phyloP scores from a whole-genome alignment of 2,888 invertebrate genomes.

The Didymodactylos carnosus region DNA sequence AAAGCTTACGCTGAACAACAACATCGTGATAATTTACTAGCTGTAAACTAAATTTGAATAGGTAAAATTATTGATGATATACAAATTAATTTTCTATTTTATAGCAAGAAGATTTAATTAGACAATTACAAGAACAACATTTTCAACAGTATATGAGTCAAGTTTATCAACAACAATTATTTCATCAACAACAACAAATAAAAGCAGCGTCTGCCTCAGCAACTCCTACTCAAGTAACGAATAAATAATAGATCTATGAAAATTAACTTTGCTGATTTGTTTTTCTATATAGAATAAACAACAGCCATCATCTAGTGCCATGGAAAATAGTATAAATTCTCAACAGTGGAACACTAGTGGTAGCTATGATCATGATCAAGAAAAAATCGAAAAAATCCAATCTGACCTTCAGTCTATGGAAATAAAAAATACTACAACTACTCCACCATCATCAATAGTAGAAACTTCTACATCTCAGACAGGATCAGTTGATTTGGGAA shows the following conservation, averaged over 20 bases:
- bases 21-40: slow-evolving; percentile 43
- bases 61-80: background rate
- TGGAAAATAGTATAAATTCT: too few relatives aligned
- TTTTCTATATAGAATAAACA: too few relatives aligned
- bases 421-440: background rate
- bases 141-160: slow-evolving; percentile 97
- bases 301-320: too few relatives aligned
- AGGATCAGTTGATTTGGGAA: too few relatives aligned
- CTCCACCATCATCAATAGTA: background rate
- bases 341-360: too few relatives aligned
- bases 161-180: slow-evolving; percentile 41
- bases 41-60: slow-evolving; percentile 31
- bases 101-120: slow-evolving; percentile 74
- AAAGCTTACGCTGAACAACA: slow-evolving; percentile 81
- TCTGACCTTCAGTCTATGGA: background rate
- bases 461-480: background rate
- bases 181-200: slow-evolving; percentile 37
- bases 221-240: too few relatives aligned
- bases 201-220: too few relatives aligned
- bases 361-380: too few relatives aligned
- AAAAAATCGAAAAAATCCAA: too few relatives aligned
- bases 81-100: slow-evolving; percentile 17
- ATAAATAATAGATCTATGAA: too few relatives aligned
- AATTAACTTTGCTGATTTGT: too few relatives aligned
- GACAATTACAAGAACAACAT: slow-evolving; percentile 90